These are phyloP conservation scores for Machimus rusticus DNA, from an alignment of 2,888 invertebrate genomes.

Conservation along the genomic window DNA sequence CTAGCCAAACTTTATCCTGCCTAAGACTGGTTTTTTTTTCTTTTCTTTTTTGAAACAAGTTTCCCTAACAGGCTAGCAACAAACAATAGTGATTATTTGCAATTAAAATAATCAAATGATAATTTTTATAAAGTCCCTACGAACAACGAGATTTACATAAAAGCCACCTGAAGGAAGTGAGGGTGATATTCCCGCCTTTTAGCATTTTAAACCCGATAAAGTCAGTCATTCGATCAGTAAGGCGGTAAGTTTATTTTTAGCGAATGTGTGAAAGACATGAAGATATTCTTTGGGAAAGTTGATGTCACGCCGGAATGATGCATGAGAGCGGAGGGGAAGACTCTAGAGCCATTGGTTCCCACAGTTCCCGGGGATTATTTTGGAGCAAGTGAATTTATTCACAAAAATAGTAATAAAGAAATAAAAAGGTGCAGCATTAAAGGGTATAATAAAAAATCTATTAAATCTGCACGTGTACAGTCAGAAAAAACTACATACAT, in stretches of 20 bases:
- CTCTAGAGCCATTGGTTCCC: neutral
- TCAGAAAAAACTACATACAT: neutral
- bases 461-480: slow-evolving; percentile 33
- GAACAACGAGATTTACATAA: neutral
- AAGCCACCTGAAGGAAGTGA: neutral
- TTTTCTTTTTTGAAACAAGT: neutral
- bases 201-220: neutral
- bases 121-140: neutral
- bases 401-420: neutral
- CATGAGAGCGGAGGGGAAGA: neutral
- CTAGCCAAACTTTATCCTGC: neutral
- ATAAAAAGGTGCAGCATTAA: neutral
- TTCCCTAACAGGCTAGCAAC: neutral
- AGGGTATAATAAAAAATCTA: neutral
- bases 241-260: neutral
- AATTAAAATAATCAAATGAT: neutral
- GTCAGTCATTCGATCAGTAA: neutral
- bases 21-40: neutral
- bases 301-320: neutral
- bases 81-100: neutral
- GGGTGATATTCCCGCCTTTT: neutral
- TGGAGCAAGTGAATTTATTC: neutral
- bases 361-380: neutral
- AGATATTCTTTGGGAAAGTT: neutral
- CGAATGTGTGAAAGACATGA: neutral